phyloP scores from a whole-genome alignment of 2,113 vertebrate genomes.

The Formicarius rufipectus region DNA sequence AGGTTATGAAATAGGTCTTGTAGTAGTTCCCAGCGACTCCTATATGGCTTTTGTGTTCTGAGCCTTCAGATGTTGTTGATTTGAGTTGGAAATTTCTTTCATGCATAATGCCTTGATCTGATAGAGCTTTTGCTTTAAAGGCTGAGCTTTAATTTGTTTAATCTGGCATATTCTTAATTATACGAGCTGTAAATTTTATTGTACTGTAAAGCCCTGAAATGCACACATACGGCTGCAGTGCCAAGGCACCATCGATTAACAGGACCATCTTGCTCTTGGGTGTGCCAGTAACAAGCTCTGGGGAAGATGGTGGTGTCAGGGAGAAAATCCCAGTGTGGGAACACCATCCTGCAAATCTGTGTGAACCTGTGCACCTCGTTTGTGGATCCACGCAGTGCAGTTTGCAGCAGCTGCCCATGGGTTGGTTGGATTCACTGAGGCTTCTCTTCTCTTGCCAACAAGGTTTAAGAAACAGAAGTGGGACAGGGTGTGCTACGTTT shows the following conservation, averaged over 20 bases:
- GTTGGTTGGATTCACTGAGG: not conserved
- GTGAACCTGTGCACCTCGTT: not conserved
- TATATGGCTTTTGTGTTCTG: not conserved
- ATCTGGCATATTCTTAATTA: constrained; percentile 71
- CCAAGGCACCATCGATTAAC: not conserved
- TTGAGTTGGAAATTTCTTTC: constrained; percentile 54
- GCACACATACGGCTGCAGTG: not conserved
- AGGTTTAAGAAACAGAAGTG: not conserved
- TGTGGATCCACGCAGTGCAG: not conserved
- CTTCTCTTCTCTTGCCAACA: not conserved
- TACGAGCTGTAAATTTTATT: constrained; percentile 70
- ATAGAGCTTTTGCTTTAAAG: not conserved
- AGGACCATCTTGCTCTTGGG: not conserved
- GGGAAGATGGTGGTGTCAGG: not conserved
- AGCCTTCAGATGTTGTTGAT: constrained; percentile 19
- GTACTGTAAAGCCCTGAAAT: constrained; percentile 55
- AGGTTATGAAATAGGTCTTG: not conserved
- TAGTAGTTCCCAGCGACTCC: not conserved
- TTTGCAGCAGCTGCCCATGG: rapidly evolving
- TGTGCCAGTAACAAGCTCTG: not conserved
- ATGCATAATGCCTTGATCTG: constrained; percentile 34
- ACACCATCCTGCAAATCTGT: not conserved
- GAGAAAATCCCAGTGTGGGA: not conserved
- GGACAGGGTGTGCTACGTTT: not conserved
- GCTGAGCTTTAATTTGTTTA: constrained; percentile 63